Percentiles rank a stretch among this genome's conserved stretches.
Evolutionary conservation across 2,888 invertebrate species (phyloP).

Genomic region (Hirtodrosophila cameraria): DNA sequence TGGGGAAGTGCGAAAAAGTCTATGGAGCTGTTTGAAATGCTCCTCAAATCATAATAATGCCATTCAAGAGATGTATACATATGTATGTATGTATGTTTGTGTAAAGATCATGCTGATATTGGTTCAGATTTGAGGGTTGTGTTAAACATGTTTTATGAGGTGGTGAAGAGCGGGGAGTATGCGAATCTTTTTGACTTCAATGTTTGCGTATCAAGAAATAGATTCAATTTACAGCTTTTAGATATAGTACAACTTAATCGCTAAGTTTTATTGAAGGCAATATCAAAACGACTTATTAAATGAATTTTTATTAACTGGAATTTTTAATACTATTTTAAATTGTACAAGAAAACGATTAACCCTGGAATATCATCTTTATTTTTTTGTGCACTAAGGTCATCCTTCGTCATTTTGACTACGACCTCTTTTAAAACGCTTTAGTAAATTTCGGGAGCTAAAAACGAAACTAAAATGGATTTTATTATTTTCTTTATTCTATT

Average conservation of each 20-base stretch:
- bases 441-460: too few relatives aligned
- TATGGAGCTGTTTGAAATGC: constrained; percentile 31
- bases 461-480: too few relatives aligned
- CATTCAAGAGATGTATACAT: constrained; percentile 13
- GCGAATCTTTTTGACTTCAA: constrained; percentile 19
- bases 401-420: too few relatives aligned
- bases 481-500: too few relatives aligned
- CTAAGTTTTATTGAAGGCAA: not conserved
- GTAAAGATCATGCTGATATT: constrained; percentile 16
- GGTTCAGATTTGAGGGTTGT: constrained; percentile 19
- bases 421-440: too few relatives aligned
- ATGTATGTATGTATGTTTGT: constrained; percentile 16
- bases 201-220: not conserved
- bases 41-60: constrained; percentile 29
- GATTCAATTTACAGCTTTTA: not conserved
- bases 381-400: too few relatives aligned
- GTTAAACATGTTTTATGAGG: not conserved
- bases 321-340: too few relatives aligned
- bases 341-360: too few relatives aligned
- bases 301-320: too few relatives aligned
- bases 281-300: too few relatives aligned
- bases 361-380: too few relatives aligned
- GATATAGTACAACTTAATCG: not conserved
- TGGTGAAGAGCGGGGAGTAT: not conserved
- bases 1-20: constrained; percentile 35